Percentiles rank a stretch among this genome's conserved stretches.
Evolutionary conservation across 2,797 vertebrate species (phyloP).

Genomic region (Denticeps clupeoides): DNA sequence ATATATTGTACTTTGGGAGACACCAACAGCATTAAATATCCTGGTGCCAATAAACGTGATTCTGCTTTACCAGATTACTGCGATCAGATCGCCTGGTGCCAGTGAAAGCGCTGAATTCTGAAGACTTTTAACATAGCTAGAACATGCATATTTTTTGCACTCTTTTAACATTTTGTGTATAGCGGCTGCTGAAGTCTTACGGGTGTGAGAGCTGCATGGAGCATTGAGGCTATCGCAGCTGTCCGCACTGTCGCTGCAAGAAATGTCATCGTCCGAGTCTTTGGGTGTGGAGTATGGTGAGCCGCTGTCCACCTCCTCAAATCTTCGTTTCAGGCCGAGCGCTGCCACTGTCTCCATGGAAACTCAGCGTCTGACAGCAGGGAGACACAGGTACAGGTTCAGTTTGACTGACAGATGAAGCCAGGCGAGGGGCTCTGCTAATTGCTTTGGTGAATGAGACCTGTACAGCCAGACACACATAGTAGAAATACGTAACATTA

Average conservation of each 20-base stretch:
- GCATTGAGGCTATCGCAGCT: slow-evolving; percentile 93
- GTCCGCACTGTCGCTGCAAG: slow-evolving; percentile 88
- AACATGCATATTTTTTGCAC: too few relatives aligned
- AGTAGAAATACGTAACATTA: too few relatives aligned
- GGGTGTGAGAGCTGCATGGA: slow-evolving; percentile 71
- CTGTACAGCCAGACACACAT: not conserved
- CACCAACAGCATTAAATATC: not conserved
- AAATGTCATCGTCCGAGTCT: slow-evolving; percentile 87
- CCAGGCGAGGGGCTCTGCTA: not conserved
- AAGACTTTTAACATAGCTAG: too few relatives aligned
- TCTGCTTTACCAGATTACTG: not conserved
- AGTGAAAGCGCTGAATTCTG: too few relatives aligned
- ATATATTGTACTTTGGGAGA: too few relatives aligned
- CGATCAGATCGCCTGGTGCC: too few relatives aligned
- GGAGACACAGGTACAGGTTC: slow-evolving; percentile 17
- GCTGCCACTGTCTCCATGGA: slow-evolving; percentile 81
- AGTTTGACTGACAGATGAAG: slow-evolving; percentile 3
- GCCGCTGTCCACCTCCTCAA: slow-evolving; percentile 81
- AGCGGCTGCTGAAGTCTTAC: slow-evolving; percentile 56
- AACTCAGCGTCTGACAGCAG: slow-evolving; percentile 57
- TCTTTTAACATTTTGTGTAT: too few relatives aligned
- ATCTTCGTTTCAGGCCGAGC: slow-evolving; percentile 81
- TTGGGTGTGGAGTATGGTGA: slow-evolving; percentile 76
- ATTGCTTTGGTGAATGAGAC: too few relatives aligned
- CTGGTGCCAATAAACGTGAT: not conserved